phyloP scores from a whole-genome alignment of 2,888 invertebrate genomes.

The Zonitis immaculata region DNA sequence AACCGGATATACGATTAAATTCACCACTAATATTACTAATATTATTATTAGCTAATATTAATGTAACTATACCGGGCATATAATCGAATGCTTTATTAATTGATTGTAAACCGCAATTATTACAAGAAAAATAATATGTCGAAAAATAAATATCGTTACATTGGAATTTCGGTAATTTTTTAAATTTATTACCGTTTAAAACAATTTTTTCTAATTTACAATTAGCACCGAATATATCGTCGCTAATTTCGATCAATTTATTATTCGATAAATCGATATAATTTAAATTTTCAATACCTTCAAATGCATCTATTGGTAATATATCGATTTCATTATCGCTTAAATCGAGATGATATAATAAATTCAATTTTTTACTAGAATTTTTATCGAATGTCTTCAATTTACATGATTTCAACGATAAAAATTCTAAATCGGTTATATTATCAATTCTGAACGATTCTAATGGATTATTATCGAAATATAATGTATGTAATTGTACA shows the following conservation, averaged over 20 bases:
- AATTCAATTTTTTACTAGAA: conserved; percentile 61
- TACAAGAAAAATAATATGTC: conserved; percentile 67
- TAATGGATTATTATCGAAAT: conserved; percentile 66
- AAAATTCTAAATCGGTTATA: conserved; percentile 58
- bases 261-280: conserved; percentile 72
- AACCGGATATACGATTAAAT: conserved; percentile 54
- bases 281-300: conserved; percentile 60
- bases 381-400: conserved; percentile 61
- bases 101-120: conserved; percentile 66
- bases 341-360: conserved; percentile 62
- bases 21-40: conserved; percentile 55
- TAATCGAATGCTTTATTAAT: conserved; percentile 62
- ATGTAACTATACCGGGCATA: conserved; percentile 63
- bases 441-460: conserved; percentile 58
- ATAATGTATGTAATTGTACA: conserved; percentile 61
- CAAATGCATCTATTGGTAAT: conserved; percentile 66
- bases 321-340: conserved; percentile 65
- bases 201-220: conserved; percentile 64
- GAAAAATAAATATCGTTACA: conserved; percentile 57
- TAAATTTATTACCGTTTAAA: conserved; percentile 66
- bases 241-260: conserved; percentile 61
- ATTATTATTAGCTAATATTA: conserved; percentile 47
- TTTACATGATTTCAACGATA: conserved; percentile 66
- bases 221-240: conserved; percentile 66
- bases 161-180: conserved; percentile 64